phyloP scores from a whole-genome alignment of 2,888 invertebrate genomes.

The Antheraea yamamai region DNA sequence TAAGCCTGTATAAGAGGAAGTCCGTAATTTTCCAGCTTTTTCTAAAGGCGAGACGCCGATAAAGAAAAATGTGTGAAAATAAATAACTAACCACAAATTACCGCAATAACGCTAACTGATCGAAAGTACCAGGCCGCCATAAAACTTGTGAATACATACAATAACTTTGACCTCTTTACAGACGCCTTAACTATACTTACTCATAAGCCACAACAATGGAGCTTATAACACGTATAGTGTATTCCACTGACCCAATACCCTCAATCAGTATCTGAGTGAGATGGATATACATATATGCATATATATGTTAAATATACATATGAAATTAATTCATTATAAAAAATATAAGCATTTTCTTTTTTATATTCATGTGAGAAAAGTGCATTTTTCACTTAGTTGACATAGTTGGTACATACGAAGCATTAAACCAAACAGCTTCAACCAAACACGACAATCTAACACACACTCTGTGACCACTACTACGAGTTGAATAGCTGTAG shows the following conservation, averaged over 20 bases:
- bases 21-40: neutral
- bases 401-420: neutral
- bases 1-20: no score
- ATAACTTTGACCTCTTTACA: slow-evolving; percentile 20
- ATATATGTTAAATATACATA: neutral
- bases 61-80: neutral
- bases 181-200: neutral
- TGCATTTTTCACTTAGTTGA: neutral
- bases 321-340: no score
- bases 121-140: slow-evolving; percentile 3
- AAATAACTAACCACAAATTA: neutral
- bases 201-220: slow-evolving; percentile 17
- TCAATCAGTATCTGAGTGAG: slow-evolving; percentile 12
- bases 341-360: neutral
- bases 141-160: slow-evolving; percentile 15
- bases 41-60: neutral
- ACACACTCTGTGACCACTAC: neutral
- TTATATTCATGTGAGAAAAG: neutral
- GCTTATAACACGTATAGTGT: slow-evolving; percentile 17
- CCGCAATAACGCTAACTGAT: neutral
- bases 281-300: neutral
- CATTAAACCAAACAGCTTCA: neutral
- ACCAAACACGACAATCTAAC: neutral
- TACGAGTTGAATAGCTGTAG: neutral
- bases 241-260: slow-evolving; percentile 17